Base-by-base conservation (phyloP, 2,113 vertebrate genomes). In the Ptilonorhynchus violaceus region DNA sequence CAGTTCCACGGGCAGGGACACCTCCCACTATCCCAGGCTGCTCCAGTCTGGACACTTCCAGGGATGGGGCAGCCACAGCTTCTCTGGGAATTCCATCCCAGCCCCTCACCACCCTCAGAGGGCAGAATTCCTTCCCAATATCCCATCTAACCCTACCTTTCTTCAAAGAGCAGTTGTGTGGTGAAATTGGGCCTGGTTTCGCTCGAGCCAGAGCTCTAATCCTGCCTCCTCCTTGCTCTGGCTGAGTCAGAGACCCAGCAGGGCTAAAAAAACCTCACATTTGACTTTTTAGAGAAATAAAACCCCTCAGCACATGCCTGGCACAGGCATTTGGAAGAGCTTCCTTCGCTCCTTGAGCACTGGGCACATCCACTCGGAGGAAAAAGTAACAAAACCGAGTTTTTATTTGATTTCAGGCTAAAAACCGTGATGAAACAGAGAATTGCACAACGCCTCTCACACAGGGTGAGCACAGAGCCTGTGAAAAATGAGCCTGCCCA, bases 251-350 rank as follows among this genome's bases (percentile, higher is more conserved):
- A 70, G 67, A 72, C 44, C 52, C n/a, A 2, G 11, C 66, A 39
- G 41, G 15, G 37, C 70, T 68, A 39, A 21, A 72, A 21, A 72
- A 60, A 78, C 5, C 49, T 1, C 37, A 9, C 7, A 20, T 46
- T n/a, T 59, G 35, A 33, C 6, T 67, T 44, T 21, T 35, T 19
- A 23, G 30, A 66, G 37, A 7, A 63, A 64, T 13, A 31, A 62
- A 77, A 56, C 2, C 58, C 49, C 49, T 89, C 6, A 0, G 77
- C 15, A 11, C 0, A 11, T 0, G 12, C 37, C 50, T 5, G 28
- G 20, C 15, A 24, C 37, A 25, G 3, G 7, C 13, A 53, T 37
- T 60, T 60, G 12, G 13, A 52, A 50, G 27, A 76, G 47, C 42
- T 18, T 9, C 3, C 24, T 9, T 58, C 46, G 4, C 15, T 19